phyloP scores from a whole-genome alignment of 2,888 invertebrate genomes.

The Cheilosia grossa region DNA sequence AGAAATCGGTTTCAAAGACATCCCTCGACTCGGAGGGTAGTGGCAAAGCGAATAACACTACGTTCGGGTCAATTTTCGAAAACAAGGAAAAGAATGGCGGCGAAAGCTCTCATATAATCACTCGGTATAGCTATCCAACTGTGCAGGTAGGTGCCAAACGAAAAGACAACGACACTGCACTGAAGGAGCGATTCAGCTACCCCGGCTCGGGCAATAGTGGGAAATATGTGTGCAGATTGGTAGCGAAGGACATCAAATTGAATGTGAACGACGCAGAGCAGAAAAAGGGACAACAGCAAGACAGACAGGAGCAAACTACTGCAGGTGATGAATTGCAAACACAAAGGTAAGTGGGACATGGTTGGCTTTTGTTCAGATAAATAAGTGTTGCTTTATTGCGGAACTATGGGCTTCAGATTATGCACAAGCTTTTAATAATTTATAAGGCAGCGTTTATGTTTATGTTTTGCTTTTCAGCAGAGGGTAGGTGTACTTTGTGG shows the following conservation, averaged over 20 bases:
- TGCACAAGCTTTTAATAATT: constrained; percentile 49
- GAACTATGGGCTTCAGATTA: constrained; percentile 60
- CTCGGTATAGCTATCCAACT: constrained; percentile 82
- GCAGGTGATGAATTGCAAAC: constrained; percentile 66
- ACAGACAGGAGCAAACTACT: constrained; percentile 30
- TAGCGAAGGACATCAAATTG: constrained; percentile 74
- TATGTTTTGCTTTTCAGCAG: constrained; percentile 1
- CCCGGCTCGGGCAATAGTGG: constrained; percentile 79
- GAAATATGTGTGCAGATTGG: constrained; percentile 75
- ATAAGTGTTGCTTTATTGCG: constrained; percentile 43
- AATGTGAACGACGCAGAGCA: constrained; percentile 74
- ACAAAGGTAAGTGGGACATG: constrained; percentile 58
- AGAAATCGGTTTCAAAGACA: constrained; percentile 75
- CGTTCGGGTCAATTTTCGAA: constrained; percentile 76
- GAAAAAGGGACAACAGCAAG: constrained; percentile 57
- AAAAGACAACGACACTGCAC: constrained; percentile 78
- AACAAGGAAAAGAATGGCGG: constrained; percentile 67
- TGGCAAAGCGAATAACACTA: constrained; percentile 66
- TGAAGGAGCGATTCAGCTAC: constrained; percentile 83
- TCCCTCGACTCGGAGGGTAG: constrained; percentile 65
- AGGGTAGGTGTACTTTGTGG: background rate
- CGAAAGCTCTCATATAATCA: constrained; percentile 73
- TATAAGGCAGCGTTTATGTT: background rate
- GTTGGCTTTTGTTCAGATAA: background rate
- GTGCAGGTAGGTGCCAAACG: constrained; percentile 82